phyloP scores from a whole-genome alignment of 2,113 vertebrate species.

The Ciconia stormi region DNA sequence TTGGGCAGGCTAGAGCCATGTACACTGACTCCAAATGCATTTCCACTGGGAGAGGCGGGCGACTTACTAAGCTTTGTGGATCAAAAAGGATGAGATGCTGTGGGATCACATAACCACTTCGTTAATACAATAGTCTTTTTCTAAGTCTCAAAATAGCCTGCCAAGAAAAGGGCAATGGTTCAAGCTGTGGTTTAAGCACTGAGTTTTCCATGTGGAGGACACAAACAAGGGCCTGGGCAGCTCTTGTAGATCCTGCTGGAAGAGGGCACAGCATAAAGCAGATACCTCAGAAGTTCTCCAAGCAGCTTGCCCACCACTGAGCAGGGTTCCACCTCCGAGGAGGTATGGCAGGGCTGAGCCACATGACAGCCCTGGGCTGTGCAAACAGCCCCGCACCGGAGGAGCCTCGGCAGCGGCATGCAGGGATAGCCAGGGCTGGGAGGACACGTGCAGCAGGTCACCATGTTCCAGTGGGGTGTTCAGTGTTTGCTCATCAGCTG shows the following conservation, averaged over 20 bases:
- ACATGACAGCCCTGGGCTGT: neutral
- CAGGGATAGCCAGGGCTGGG: neutral
- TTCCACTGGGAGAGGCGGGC: neutral
- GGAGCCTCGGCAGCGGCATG: neutral
- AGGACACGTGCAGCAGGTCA: neutral
- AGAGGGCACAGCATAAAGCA: neutral
- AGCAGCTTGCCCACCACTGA: neutral
- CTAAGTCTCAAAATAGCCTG: neutral
- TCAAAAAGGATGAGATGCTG: neutral
- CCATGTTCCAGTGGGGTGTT: neutral
- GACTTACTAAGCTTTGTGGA: neutral
- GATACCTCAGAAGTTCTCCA: neutral
- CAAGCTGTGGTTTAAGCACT: neutral
- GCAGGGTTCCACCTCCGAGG: neutral
- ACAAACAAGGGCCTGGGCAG: neutral
- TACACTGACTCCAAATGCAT: neutral
- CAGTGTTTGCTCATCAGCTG: neutral
- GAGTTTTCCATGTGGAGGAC: neutral
- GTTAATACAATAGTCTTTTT: neutral
- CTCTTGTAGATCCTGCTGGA: neutral
- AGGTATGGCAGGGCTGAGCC: neutral
- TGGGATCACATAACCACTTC: neutral
- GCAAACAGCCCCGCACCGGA: neutral
- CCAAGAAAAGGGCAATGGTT: neutral
- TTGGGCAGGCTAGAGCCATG: rapidly evolving